These are phyloP conservation scores for Andrena minutula DNA, from an alignment of 2,888 invertebrate genomes.

Conservation along the genomic window DNA sequence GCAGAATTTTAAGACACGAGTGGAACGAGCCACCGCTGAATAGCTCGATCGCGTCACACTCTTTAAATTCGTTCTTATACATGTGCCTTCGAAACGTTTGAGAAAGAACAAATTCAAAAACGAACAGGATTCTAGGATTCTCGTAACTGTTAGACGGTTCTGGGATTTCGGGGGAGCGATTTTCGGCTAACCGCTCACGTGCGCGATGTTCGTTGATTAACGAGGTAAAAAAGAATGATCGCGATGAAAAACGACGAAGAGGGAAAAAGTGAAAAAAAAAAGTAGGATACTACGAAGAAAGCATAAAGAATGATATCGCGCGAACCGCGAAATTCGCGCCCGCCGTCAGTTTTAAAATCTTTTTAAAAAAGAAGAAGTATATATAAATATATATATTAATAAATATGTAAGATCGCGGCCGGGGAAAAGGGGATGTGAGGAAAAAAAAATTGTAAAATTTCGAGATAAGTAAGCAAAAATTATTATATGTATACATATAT, in stretches of 20 bases:
- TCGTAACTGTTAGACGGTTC: slow-evolving; percentile 34
- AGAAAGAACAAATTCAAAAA: slow-evolving; percentile 18
- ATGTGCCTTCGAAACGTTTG: slow-evolving; percentile 77
- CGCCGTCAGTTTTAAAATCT: slow-evolving; percentile 43
- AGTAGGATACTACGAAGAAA: not conserved
- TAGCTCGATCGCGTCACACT: not conserved
- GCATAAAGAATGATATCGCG: slow-evolving; percentile 33
- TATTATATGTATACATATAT: slow-evolving; percentile 57
- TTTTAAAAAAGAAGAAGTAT: slow-evolving; percentile 15
- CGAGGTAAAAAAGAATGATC: not conserved
- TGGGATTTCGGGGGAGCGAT: slow-evolving; percentile 37
- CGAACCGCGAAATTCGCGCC: slow-evolving; percentile 44
- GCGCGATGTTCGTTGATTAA: slow-evolving; percentile 11
- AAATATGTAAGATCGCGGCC: slow-evolving; percentile 35
- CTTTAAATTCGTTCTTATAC: slow-evolving; percentile 50
- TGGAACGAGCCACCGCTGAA: not conserved
- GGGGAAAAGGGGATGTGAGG: not conserved
- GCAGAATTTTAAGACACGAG: not conserved
- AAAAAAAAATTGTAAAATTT: slow-evolving; percentile 51
- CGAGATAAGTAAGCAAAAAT: slow-evolving; percentile 56
- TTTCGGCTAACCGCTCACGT: slow-evolving; percentile 24
- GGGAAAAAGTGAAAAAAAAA: slow-evolving; percentile 13
- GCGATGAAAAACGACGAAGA: slow-evolving; percentile 10
- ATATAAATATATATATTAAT: slow-evolving; percentile 28
- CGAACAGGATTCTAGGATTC: slow-evolving; percentile 18